Evolutionary conservation across 2,888 invertebrate genomes (phyloP).

Genomic region (Acrocera orbiculus): DNA sequence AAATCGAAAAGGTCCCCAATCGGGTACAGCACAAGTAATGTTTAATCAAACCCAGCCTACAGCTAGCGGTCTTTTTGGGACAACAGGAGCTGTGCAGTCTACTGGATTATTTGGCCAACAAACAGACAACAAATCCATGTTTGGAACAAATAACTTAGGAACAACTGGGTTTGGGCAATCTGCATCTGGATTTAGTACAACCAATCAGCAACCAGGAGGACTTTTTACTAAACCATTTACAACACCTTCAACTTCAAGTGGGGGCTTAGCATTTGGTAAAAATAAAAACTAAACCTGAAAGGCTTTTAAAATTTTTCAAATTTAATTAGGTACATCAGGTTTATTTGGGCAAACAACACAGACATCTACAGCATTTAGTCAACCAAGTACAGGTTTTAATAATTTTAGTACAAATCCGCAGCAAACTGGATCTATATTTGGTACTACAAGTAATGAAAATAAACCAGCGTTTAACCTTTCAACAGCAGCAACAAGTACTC

Average conservation of each 20-base stretch:
- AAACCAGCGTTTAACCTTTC: conserved; percentile 25
- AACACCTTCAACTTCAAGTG: conserved; percentile 32
- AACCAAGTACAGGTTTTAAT: conserved; percentile 24
- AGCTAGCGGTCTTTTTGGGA: conserved; percentile 31
- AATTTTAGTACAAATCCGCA: conserved; percentile 26
- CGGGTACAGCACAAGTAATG: conserved; percentile 29
- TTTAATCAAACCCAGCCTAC: conserved; percentile 34
- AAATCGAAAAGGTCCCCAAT: conserved; percentile 62
- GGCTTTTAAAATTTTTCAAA: conserved; percentile 4
- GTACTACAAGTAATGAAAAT: conserved; percentile 27
- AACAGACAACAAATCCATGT: conserved; percentile 39
- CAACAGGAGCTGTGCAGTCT: conserved; percentile 27
- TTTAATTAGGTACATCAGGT: conserved; percentile 28
- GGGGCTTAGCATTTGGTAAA: conserved; percentile 21
- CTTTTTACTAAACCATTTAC: conserved; percentile 49
- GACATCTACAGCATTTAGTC: conserved; percentile 34
- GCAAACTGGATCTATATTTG: conserved; percentile 19
- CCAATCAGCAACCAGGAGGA: conserved; percentile 38
- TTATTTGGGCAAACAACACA: conserved; percentile 38
- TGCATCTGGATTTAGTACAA: conserved; percentile 34
- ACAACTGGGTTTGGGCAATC: conserved; percentile 33
- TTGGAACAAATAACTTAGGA: conserved; percentile 20
- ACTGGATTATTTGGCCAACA: conserved; percentile 37
- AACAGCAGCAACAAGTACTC: conserved; percentile 19
- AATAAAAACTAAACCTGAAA: too few species aligned